Percentiles rank a stretch among this genome's conserved stretches.
Evolutionary conservation across 2,888 invertebrate species (phyloP).

Genomic region (Neoascia interrupta): DNA sequence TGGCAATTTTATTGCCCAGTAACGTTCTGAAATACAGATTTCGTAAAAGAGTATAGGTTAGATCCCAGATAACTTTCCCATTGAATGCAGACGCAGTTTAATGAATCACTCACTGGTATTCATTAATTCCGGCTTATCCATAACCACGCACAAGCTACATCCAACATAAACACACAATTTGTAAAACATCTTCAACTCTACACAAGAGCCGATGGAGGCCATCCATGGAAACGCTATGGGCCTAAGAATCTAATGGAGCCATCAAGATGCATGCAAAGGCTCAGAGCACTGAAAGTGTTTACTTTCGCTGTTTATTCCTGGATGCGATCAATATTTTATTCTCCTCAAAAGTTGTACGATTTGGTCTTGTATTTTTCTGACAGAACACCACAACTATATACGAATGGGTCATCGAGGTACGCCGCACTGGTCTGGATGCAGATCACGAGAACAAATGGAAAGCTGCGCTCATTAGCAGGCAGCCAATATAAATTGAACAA

Average conservation of each 20-base stretch:
- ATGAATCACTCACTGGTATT: too few species aligned
- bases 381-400: too few species aligned
- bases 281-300: slow-evolving; percentile 43
- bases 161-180: slow-evolving; percentile 21
- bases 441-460: slow-evolving; percentile 43
- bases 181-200: slow-evolving; percentile 36
- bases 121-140: too few species aligned
- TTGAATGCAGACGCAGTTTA: too few species aligned
- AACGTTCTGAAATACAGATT: too few species aligned
- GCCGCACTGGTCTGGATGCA: slow-evolving; percentile 24
- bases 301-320: slow-evolving; percentile 60
- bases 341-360: slow-evolving; percentile 18
- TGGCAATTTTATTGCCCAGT: too few species aligned
- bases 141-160: slow-evolving; percentile 25
- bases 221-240: slow-evolving; percentile 5
- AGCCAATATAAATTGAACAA: slow-evolving; percentile 17
- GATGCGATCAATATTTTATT: slow-evolving; percentile 43
- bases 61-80: too few species aligned
- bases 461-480: slow-evolving; percentile 34
- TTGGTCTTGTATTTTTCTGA: too few species aligned
- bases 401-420: too few species aligned
- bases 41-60: too few species aligned
- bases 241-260: slow-evolving; percentile 46
- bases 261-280: slow-evolving; percentile 10
- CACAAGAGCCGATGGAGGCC: slow-evolving; percentile 43